Base-by-base conservation (phyloP, 64 coral and sea anemone genomes). In the Montipora foliosa region DNA sequence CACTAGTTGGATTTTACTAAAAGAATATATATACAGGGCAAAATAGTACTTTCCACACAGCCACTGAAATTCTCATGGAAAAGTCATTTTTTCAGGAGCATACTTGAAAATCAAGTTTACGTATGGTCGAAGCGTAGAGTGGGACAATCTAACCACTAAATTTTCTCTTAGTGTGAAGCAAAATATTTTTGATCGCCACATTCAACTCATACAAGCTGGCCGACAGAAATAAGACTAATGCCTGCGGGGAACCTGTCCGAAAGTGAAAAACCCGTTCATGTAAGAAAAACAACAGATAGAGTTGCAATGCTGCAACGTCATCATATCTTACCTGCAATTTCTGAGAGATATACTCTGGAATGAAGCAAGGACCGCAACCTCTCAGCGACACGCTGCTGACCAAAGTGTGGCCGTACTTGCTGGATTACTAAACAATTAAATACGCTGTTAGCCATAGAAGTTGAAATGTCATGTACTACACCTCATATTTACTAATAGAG, bases 351-450 rank as follows among this genome's bases (percentile, higher is more conserved):
- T 24, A 84, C 9, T 25, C 89, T 90, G 44, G 95, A 94, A 75
- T 96, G 92, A 15, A 99, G 79, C 3, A 99, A 15, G 71, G 92
- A 80, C 7, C 98, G 92, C 17, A 99, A 52, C 74, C 94, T 85
- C 52, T 92, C 83, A 60, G 98, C 98, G 6, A 99, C 98, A 47
- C 52, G 77, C 25, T 82, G 84, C 84, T 99, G 98, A 8, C 98
- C 98, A 87, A 87, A 88, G 80, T 99, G 98, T 14, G 98, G 98
- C 10, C 98, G 95, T 21, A 99, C 88, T 75, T 84, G 45, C 5
- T 99, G 98, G 37, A 99, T 75, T 62, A 88, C 95, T 97, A 61
- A 47, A 22, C 11, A 70, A 24, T 79, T 16, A 0, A 37, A 37
- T 0, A 37, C 37, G 37, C 37, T 37, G 37, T 37, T 37, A 37